These are phyloP conservation scores for Meta bourneti DNA, from an alignment of 2,888 invertebrate species.

Conservation along the genomic window DNA sequence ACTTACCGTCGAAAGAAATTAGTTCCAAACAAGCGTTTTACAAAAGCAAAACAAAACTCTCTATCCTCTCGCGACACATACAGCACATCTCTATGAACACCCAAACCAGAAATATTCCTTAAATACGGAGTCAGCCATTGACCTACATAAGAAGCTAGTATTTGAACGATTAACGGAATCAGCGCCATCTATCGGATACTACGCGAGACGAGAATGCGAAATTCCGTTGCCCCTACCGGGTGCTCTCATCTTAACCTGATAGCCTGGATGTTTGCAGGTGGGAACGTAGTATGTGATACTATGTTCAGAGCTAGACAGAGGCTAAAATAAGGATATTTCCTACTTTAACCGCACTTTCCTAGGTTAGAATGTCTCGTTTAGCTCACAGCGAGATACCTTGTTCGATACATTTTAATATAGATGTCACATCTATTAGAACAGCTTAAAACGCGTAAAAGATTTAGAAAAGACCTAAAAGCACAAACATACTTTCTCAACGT, in stretches of 20 bases:
- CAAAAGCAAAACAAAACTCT: slow-evolving; percentile 59
- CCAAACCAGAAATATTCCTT: slow-evolving; percentile 66
- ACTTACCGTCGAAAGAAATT: slow-evolving; percentile 57
- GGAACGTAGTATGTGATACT: slow-evolving; percentile 8
- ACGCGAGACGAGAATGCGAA: neutral
- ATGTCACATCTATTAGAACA: neutral
- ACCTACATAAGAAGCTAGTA: slow-evolving; percentile 47
- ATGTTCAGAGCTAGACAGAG: slow-evolving; percentile 12
- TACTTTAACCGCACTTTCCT: neutral
- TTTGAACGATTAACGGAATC: neutral
- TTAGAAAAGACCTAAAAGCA: neutral
- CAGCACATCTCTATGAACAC: slow-evolving; percentile 56
- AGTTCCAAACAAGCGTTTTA: slow-evolving; percentile 43
- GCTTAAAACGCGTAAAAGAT: neutral
- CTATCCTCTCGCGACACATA: slow-evolving; percentile 22
- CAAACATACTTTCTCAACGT: neutral
- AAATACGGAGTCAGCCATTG: slow-evolving; percentile 70
- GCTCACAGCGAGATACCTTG: slow-evolving; percentile 2
- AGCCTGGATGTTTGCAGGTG: slow-evolving; percentile 52
- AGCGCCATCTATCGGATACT: slow-evolving; percentile 61
- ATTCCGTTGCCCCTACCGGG: slow-evolving; percentile 33
- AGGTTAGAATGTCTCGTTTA: neutral
- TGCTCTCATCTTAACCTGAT: slow-evolving; percentile 50
- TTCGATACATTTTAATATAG: neutral
- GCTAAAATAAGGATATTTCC: slow-evolving; percentile 2